These are phyloP conservation scores for Premnoplex brunnescens DNA, from an alignment of 2,797 vertebrate species.

Conservation along the genomic window DNA sequence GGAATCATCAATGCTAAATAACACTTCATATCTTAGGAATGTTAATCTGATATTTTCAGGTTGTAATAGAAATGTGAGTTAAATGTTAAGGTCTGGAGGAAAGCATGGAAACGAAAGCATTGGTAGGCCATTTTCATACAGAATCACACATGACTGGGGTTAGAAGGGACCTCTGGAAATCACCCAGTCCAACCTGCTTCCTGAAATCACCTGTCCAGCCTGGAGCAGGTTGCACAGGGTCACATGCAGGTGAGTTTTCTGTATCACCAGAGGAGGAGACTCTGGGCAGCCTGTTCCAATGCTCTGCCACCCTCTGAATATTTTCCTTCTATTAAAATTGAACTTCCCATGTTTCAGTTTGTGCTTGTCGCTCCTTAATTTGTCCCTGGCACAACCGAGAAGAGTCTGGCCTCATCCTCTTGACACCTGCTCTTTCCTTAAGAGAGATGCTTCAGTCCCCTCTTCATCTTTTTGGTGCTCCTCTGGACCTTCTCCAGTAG, in stretches of 20 bases:
- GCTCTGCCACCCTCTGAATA: background rate
- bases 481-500: background rate
- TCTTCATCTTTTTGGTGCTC: background rate
- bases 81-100: background rate
- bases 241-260: background rate
- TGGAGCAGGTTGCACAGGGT: background rate
- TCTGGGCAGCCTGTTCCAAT: background rate
- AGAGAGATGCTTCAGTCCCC: background rate
- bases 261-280: background rate
- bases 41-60: background rate
- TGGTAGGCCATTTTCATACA: background rate
- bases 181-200: rapidly evolving
- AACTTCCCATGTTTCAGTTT: background rate
- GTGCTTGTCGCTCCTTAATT: background rate
- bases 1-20: background rate
- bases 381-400: background rate
- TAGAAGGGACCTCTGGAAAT: background rate
- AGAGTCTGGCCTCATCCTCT: background rate
- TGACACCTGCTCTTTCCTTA: background rate
- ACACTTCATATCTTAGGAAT: background rate
- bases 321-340: background rate
- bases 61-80: background rate
- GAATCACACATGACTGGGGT: background rate
- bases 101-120: background rate
- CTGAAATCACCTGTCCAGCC: background rate